A percentile compares a stretch with the other conserved stretches of the same genome.
Conservation (phyloP, 1,140 invertebrate genomes). For the Drosophila asahinai region DNA sequence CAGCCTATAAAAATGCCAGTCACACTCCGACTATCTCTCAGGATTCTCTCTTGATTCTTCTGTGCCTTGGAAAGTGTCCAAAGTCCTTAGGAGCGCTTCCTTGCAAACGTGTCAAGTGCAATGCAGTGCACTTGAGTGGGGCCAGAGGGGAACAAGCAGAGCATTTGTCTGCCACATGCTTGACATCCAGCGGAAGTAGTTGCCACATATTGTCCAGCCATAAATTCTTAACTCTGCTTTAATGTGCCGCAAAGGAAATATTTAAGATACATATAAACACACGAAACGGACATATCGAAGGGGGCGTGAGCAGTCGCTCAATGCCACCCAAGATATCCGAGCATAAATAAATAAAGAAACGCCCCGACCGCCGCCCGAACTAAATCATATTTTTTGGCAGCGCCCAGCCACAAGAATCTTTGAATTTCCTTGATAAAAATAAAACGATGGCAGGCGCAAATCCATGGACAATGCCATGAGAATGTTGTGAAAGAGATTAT, state of each 20-base stretch:
- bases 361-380: constrained; percentile 5
- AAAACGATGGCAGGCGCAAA: constrained; percentile 34
- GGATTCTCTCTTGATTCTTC: constrained; percentile 7
- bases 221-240: constrained; percentile 56
- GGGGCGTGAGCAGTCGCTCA: constrained; percentile 67
- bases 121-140: constrained; percentile 63
- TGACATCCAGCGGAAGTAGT: constrained; percentile 52
- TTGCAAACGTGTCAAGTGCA: constrained; percentile 76
- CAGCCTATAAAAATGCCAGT: constrained; percentile 70
- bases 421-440: constrained; percentile 36
- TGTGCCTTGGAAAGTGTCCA: constrained; percentile 49
- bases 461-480: constrained; percentile 46
- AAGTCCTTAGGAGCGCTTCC: constrained; percentile 23
- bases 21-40: constrained; percentile 36
- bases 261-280: constrained; percentile 46
- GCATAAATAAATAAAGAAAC: constrained; percentile 63
- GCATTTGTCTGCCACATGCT: constrained; percentile 60
- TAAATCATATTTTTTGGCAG: constrained; percentile 63
- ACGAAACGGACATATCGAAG: constrained; percentile 52
- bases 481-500: constrained; percentile 54
- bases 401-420: constrained; percentile 29
- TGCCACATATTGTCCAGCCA: constrained; percentile 44
- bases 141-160: constrained; percentile 22
- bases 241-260: constrained; percentile 61
- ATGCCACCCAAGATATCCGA: constrained; percentile 46